A percentile compares a stretch with the other conserved stretches of the same genome.
Conservation (phyloP, 1,140 invertebrate species). For the Arctopsyche grandis region DNA sequence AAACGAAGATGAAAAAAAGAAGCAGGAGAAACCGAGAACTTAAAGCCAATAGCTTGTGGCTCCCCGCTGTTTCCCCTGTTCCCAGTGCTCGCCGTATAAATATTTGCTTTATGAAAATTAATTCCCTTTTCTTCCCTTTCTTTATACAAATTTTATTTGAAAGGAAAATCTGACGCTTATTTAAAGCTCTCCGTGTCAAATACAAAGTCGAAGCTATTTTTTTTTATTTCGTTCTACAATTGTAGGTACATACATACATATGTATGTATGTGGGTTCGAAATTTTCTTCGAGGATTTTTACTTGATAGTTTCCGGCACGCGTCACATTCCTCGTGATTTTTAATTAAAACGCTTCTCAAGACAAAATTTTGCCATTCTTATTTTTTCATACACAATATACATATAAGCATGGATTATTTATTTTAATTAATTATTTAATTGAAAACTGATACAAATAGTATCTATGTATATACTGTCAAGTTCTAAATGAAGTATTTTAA, state of each 20-base stretch:
- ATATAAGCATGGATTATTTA: too few relatives aligned
- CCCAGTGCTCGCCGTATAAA: constrained; percentile 11
- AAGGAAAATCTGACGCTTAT: constrained; percentile 30
- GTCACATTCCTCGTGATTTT: too few relatives aligned
- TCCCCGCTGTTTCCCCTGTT: constrained; percentile 17
- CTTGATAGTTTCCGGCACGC: too few relatives aligned
- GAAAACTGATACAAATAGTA: too few relatives aligned
- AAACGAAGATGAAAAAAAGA: constrained; percentile 10
- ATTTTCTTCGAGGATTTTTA: too few relatives aligned
- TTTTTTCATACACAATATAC: too few relatives aligned
- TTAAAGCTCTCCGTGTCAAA: constrained; percentile 25
- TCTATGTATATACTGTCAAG: too few relatives aligned
- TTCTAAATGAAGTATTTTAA: too few relatives aligned
- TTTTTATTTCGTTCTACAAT: constrained; percentile 6
- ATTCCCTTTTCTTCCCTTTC: constrained; percentile 29
- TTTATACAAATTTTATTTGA: constrained; percentile 33
- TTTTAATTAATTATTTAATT: too few relatives aligned
- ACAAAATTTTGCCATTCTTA: too few relatives aligned
- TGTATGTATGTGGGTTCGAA: neutral
- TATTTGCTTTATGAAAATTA: constrained; percentile 32
- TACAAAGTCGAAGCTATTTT: constrained; percentile 23
- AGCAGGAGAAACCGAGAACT: constrained; percentile 14
- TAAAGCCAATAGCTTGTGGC: constrained; percentile 30
- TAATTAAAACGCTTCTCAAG: too few relatives aligned
- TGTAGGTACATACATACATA: neutral